These are phyloP conservation scores for Trissoscelio sp. DNA, from an alignment of 2,888 invertebrate genomes.

Conservation along the genomic window DNA sequence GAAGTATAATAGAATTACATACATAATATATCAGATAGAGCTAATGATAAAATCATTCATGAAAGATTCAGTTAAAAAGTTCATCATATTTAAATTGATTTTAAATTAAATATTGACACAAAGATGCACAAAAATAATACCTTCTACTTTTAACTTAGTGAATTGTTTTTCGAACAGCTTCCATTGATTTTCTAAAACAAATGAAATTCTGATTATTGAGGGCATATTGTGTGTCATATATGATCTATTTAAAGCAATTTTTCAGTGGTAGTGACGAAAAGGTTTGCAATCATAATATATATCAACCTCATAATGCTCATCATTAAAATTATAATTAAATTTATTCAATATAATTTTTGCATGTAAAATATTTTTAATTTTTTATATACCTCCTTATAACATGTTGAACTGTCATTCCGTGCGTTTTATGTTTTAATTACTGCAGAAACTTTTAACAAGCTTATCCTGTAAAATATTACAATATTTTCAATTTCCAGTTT, in stretches of 20 bases:
- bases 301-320: conserved; percentile 29
- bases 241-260: too few relatives aligned
- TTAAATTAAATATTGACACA: neutral
- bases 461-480: neutral
- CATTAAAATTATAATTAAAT: too few relatives aligned
- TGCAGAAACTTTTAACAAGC: too few relatives aligned
- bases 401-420: too few relatives aligned
- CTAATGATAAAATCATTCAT: conserved; percentile 47
- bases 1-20: too few relatives aligned
- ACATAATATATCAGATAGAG: too few relatives aligned
- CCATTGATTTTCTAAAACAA: neutral
- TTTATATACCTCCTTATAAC: too few relatives aligned
- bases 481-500: neutral
- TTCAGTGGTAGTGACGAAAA: conserved; percentile 57
- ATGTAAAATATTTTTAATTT: too few relatives aligned
- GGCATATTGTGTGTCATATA: too few relatives aligned
- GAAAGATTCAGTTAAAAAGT: conserved; percentile 37
- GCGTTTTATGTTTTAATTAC: too few relatives aligned
- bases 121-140: neutral
- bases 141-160: neutral
- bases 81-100: conserved; percentile 17
- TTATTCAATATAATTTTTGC: too few relatives aligned
- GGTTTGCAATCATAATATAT: conserved; percentile 30
- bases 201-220: neutral
- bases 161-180: neutral